Percentiles rank a stretch among this genome's conserved stretches.
Conservation (phyloP, 1,140 invertebrate genomes). For the Aplysia californica region DNA sequence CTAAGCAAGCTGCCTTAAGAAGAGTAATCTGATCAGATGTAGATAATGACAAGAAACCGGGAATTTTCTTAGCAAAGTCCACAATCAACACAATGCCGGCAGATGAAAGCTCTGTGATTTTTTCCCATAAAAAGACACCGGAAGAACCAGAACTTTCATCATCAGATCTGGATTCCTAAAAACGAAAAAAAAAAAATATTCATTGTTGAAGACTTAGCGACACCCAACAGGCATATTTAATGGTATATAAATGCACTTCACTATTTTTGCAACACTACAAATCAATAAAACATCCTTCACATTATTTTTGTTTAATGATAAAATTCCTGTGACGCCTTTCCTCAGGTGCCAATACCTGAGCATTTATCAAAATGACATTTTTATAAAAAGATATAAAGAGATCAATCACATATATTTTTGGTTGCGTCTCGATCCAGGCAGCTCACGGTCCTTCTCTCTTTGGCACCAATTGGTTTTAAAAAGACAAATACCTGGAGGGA, state of each 20-base stretch:
- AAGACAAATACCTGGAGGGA: no score
- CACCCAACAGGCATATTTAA: background rate
- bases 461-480: no score
- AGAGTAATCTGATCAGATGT: constrained; percentile 66
- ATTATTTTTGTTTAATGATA: background rate
- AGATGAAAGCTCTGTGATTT: constrained; percentile 62
- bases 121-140: constrained; percentile 51
- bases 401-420: background rate
- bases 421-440: no score
- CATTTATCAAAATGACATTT: background rate
- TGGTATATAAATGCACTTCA: no score
- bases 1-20: constrained; percentile 66
- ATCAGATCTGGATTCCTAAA: background rate
- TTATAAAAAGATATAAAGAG: background rate
- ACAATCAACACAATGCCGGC: constrained; percentile 64
- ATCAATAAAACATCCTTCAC: no score
- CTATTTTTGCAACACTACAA: no score
- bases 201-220: background rate
- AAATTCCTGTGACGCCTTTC: no score
- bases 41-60: constrained; percentile 58
- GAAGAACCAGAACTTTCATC: background rate
- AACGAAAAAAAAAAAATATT: background rate
- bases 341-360: no score
- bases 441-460: no score
- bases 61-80: constrained; percentile 65